phyloP scores from a whole-genome alignment of 2,797 vertebrate species.

The Protosalanx chinensis region DNA sequence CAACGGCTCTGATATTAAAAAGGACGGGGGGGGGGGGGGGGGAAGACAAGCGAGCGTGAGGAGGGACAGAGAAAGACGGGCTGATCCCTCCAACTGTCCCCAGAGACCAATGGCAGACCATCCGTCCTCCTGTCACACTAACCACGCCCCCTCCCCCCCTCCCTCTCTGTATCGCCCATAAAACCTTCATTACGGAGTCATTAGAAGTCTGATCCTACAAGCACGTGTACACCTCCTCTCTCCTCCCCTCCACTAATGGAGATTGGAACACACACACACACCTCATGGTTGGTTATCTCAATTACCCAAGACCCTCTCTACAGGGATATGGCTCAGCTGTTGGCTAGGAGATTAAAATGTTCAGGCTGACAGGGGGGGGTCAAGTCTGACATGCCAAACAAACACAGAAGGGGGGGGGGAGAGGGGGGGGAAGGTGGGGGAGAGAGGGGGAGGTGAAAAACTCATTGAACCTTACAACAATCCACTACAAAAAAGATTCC shows the following conservation, averaged over 20 bases:
- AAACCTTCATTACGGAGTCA: constrained; percentile 72
- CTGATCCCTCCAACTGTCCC: constrained; percentile 63
- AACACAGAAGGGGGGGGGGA: constrained; percentile 20
- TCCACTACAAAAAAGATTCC: neutral
- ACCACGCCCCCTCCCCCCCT: constrained; percentile 38
- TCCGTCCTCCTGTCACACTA: constrained; percentile 57
- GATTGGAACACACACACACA: constrained; percentile 37
- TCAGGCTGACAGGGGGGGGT: constrained; percentile 62
- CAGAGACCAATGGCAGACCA: constrained; percentile 54
- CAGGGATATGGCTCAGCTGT: constrained; percentile 67
- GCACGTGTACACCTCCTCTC: constrained; percentile 48
- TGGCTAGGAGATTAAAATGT: constrained; percentile 75
- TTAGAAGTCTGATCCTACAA: constrained; percentile 75
- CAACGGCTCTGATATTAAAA: constrained; percentile 61
- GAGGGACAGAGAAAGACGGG: constrained; percentile 39
- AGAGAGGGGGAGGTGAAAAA: neutral
- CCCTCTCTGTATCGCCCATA: constrained; percentile 58
- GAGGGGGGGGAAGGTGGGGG: neutral
- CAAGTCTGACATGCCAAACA: constrained; percentile 59
- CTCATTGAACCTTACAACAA: neutral
- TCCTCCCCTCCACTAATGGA: constrained; percentile 23
- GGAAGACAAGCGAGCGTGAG: constrained; percentile 54
- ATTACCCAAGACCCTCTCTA: constrained; percentile 36
- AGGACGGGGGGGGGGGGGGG: constrained; percentile 45
- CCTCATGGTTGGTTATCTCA: constrained; percentile 26